phyloP scores from a whole-genome alignment of 2,888 invertebrate genomes.

The Mesochorus sp. region DNA sequence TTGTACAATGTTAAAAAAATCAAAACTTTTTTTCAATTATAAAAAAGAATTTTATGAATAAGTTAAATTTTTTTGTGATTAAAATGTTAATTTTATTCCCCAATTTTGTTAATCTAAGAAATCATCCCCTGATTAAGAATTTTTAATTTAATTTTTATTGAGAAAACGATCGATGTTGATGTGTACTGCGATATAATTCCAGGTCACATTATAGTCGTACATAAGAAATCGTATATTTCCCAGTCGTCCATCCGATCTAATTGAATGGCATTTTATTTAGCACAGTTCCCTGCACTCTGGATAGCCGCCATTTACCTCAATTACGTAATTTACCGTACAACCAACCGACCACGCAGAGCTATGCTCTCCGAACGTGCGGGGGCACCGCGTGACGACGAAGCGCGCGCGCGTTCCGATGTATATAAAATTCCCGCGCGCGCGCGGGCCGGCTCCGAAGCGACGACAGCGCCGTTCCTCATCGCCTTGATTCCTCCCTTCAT shows the following conservation, averaged over 20 bases:
- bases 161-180: too few species aligned
- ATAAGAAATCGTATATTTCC: slow-evolving; percentile 2
- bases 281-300: slow-evolving; percentile 77
- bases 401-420: too few species aligned
- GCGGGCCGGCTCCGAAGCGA: slow-evolving; percentile 37
- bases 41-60: background rate
- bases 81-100: too few species aligned
- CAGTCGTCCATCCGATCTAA: slow-evolving; percentile 75
- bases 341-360: slow-evolving; percentile 70
- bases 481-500: slow-evolving; percentile 1
- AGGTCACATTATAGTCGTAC: too few species aligned
- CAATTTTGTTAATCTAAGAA: too few species aligned
- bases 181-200: too few species aligned
- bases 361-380: slow-evolving; percentile 26
- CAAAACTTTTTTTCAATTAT: background rate
- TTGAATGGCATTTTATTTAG: slow-evolving; percentile 79
- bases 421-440: slow-evolving; percentile 38
- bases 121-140: too few species aligned
- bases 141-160: too few species aligned
- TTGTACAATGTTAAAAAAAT: too few species aligned
- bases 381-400: slow-evolving; percentile 54
- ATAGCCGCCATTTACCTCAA: slow-evolving; percentile 78
- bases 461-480: slow-evolving; percentile 43
- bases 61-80: background rate
- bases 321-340: slow-evolving; percentile 79